These are phyloP conservation scores for cattle (Bos taurus) DNA, from an alignment of 2,113 vertebrate genomes.

Conservation along the genomic window DNA sequence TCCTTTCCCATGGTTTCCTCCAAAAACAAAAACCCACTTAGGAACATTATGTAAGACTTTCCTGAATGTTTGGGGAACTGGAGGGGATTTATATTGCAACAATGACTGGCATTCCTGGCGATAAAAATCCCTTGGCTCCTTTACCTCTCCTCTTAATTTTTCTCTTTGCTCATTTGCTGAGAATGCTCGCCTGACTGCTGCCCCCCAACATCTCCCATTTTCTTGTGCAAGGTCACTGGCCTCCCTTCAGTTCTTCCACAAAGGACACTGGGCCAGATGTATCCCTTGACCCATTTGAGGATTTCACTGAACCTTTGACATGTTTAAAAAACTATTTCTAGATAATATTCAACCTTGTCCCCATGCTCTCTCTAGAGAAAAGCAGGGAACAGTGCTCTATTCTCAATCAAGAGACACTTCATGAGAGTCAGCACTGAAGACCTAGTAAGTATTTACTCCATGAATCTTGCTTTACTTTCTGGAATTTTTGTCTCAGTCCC, in stretches of 20 bases:
- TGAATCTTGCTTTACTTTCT: background rate
- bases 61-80: background rate
- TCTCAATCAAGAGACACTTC: background rate
- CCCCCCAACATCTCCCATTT: background rate
- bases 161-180: background rate
- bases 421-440: background rate
- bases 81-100: background rate
- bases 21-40: background rate
- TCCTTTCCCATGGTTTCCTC: background rate
- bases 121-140: background rate
- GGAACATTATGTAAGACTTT: background rate
- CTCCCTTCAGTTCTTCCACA: background rate
- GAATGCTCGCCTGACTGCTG: rapidly evolving
- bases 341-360: background rate
- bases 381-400: background rate
- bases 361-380: background rate
- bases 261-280: background rate
- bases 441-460: background rate
- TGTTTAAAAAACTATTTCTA: background rate
- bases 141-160: background rate
- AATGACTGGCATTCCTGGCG: background rate
- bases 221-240: background rate
- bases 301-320: background rate
- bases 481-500: background rate
- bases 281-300: background rate